Evolutionary conservation across 2,797 vertebrate species (phyloP), one percentile per base, ranked within the genome.

Genomic region (Enoplosus armatus): DNA sequence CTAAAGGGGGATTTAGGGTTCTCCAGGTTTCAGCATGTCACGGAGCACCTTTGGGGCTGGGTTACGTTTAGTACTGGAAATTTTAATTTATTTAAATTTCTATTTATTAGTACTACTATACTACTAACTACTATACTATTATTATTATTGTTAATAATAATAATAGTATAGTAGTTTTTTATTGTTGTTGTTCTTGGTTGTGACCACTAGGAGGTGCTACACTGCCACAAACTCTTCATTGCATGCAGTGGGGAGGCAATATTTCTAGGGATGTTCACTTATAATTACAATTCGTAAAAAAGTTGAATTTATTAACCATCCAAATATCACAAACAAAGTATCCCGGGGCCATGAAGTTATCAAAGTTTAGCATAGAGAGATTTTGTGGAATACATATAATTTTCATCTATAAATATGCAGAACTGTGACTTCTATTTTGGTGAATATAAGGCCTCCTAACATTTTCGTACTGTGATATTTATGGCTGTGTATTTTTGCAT

Each of bases 191-290:
- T 27, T n/a, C n/a, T n/a, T 35, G 4, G 39, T 37, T 72, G 3
- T 67, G 58, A 55, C 84, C 94, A 88, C 71, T 81, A 85, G 87
- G 76, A 59, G 91, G 85, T 11, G 90, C 82, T 83, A 79, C 54
- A 68, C 39, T 1, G 65, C 72, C 35, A 79, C 50, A 81, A 69
- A 68, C 66, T n/a, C 16, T 9, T 54, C 14, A 33, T 31, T 41
- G 22, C 35, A 55, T 31, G 66, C n/a, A 69, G 16, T 2, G 3
- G 2, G 8, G 6, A 50, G 33, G 48, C 10, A 29, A 1, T 12
- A 33, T 51, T 64, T 76, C 15, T 24, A 1, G 8, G 26, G 33
- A n/a, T 41, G 22, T n/a, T 62, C 60, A 11, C 4, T 33, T 48
- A 15, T 9, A 26, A 37, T 58, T 22, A 1, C 35, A 18, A 18